phyloP scores from a whole-genome alignment of 2,113 vertebrate genomes.

The Megaleporinus macrocephalus region DNA sequence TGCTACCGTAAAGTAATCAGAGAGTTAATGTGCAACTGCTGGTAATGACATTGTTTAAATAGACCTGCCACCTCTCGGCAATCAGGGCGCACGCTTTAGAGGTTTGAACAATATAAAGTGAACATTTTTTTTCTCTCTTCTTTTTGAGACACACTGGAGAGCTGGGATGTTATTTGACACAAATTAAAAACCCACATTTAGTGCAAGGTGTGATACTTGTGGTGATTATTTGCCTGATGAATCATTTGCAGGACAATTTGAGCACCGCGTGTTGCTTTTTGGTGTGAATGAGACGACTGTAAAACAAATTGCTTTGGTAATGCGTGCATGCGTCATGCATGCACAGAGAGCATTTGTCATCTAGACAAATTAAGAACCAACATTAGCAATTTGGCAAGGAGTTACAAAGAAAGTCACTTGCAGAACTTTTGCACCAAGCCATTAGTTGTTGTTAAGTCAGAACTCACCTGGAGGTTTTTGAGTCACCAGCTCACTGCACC shows the following conservation, averaged over 20 bases:
- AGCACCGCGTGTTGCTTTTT: background rate
- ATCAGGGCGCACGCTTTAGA: background rate
- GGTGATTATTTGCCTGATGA: background rate
- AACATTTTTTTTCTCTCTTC: background rate
- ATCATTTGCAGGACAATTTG: background rate
- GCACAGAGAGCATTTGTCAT: background rate
- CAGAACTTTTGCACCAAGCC: background rate
- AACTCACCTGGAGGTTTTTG: constrained; percentile 2
- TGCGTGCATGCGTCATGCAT: background rate
- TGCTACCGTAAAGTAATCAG: constrained; percentile 35
- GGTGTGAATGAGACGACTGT: background rate
- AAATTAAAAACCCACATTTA: constrained; percentile 24
- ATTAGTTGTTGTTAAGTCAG: background rate
- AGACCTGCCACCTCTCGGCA: constrained; percentile 21
- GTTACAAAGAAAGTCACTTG: background rate
- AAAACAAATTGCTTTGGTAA: background rate
- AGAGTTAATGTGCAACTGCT: constrained; percentile 35
- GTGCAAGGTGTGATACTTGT: background rate
- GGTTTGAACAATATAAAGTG: background rate
- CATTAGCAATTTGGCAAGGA: background rate
- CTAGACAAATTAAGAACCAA: background rate
- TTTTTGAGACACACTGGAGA: background rate
- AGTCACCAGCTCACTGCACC: background rate
- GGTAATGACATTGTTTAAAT: constrained; percentile 46
- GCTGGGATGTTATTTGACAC: background rate